Evolutionary conservation across 2,113 vertebrate species (phyloP).

Genomic region (Nothocercus nigrocapillus): DNA sequence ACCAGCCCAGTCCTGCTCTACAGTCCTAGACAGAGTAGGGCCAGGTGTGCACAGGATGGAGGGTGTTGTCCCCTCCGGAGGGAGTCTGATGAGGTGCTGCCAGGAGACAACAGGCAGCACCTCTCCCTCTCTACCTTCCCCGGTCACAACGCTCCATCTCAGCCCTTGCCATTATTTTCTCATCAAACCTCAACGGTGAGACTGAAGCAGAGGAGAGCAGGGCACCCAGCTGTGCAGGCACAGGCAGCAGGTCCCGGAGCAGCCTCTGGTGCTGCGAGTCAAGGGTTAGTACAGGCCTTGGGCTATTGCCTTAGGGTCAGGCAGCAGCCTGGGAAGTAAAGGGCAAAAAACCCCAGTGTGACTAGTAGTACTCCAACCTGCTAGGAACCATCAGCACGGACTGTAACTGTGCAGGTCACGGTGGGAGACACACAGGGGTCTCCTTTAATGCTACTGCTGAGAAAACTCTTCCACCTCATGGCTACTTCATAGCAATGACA

Average conservation of each 20-base stretch:
- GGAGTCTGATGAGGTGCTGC: fast-evolving
- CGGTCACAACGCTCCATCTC: neutral
- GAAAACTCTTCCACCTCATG: neutral
- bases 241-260: neutral
- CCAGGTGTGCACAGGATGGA: neutral
- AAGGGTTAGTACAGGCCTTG: neutral
- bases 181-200: neutral
- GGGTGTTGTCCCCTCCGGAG: no score
- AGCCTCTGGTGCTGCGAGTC: neutral
- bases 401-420: neutral
- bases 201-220: neutral
- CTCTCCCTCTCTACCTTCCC: neutral
- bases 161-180: neutral
- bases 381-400: neutral
- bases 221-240: neutral
- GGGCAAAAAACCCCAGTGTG: neutral
- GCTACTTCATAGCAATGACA: neutral
- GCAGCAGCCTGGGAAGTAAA: neutral
- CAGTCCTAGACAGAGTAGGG: fast-evolving
- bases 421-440: neutral
- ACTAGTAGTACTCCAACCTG: neutral
- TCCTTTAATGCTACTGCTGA: neutral
- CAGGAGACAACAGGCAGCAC: neutral
- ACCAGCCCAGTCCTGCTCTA: neutral
- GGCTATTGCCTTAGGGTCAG: neutral